Evolutionary conservation across 2,797 vertebrate species (phyloP), one percentile per base, ranked within the genome.

Genomic region (Pangasius mekongensis): DNA sequence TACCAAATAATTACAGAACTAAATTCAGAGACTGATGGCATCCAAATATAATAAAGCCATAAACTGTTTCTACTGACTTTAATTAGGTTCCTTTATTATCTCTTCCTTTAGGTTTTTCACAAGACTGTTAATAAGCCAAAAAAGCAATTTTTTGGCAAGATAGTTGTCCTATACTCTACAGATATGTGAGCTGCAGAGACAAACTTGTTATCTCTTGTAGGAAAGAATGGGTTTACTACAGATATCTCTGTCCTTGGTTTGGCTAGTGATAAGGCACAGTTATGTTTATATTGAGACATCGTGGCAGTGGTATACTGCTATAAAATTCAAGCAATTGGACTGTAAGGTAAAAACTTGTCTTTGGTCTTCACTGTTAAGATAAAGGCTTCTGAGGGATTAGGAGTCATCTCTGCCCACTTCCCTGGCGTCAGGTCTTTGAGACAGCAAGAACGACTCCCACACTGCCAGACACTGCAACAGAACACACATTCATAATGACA

Each of bases 381-480:
- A 87, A 91, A 85, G 18, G 39, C 85, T 84, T 52, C 43, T 89
- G 89, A 77, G 2, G 39, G 89, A 85, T 90, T 96, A 96, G 90
- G 94, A 93, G 5, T 96, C 94, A 91, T 96, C 95, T 88, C 93
- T 89, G 88, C 94, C 93, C 91, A 94, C 96, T 89, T 92, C 86
- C 0, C 64, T 92, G 89, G 94, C 92, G 67, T 95, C 96, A 66
- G 90, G 89, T 84, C 81, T 94, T 91, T 97, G 96, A 93, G 95
- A 95, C 88, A 95, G 91, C 74, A 96, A 90, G 92, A 96, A 96
- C 54, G 96, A 93, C 89, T 97, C 96, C 96, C 95, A 96, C 11
- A 95, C 96, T 80, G 97, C 97, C 95, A 96, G 93, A 86, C 95
- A 96, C 96, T 95, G 93, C 0, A 94, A 95, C 54, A 92, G 30